A percentile compares a stretch with the other conserved stretches of the same genome.
These are phyloP conservation scores for Rattus rattus DNA, from an alignment of 2,113 vertebrate species.

Conservation along the genomic window DNA sequence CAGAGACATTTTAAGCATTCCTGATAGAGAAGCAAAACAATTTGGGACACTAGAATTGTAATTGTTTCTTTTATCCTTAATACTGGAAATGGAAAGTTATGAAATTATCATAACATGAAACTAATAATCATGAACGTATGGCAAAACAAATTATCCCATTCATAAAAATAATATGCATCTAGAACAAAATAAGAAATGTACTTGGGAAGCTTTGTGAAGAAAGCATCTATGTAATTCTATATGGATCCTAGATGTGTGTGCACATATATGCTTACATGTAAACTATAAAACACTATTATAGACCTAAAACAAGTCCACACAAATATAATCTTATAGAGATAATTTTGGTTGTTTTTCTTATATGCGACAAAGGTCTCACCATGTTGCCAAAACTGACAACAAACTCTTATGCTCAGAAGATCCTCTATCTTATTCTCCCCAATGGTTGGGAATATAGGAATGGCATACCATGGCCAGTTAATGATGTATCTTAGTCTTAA, in stretches of 20 bases:
- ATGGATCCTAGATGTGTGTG: neutral
- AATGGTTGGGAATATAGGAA: neutral
- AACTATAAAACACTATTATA: slow-evolving; percentile 2
- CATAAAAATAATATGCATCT: slow-evolving; percentile 28
- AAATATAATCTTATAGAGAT: neutral
- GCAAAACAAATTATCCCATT: slow-evolving; percentile 26
- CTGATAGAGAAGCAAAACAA: slow-evolving; percentile 9
- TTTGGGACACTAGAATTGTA: neutral
- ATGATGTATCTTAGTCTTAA: neutral
- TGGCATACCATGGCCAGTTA: neutral
- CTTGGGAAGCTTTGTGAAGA: slow-evolving; percentile 10
- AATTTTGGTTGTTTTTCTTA: neutral
- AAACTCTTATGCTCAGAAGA: neutral
- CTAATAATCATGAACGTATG: slow-evolving; percentile 1
- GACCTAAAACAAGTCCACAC: neutral
- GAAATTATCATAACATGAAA: slow-evolving; percentile 32
- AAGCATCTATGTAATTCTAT: neutral
- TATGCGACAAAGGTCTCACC: neutral
- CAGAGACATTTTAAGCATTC: neutral
- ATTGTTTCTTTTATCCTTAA: neutral
- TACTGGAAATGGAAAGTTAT: neutral
- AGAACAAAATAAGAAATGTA: slow-evolving; percentile 24
- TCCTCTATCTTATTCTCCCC: neutral
- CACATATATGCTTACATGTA: neutral
- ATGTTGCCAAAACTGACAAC: neutral